Conservation (phyloP, 2,888 invertebrate species). For the Dynastes tityus region DNA sequence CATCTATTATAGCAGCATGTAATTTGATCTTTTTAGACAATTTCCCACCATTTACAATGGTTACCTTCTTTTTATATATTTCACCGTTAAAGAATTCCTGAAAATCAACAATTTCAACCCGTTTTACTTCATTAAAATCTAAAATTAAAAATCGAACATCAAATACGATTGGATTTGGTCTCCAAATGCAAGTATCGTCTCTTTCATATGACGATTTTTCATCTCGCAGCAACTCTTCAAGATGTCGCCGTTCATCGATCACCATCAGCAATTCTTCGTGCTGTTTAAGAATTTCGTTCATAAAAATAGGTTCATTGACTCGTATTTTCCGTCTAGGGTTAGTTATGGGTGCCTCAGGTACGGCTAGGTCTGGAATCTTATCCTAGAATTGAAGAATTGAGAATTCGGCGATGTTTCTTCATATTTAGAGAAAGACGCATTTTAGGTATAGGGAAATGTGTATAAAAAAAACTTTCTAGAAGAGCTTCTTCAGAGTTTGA, state of each 20-base stretch:
- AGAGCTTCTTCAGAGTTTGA: background rate
- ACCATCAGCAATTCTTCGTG: slow-evolving; percentile 44
- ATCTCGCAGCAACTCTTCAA: slow-evolving; percentile 21
- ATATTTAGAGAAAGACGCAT: no score
- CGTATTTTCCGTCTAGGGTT: slow-evolving; percentile 51
- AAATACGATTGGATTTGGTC: slow-evolving; percentile 45
- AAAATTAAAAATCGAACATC: slow-evolving; percentile 26
- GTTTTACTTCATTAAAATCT: background rate
- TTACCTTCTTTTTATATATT: slow-evolving; percentile 51
- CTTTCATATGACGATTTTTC: slow-evolving; percentile 42
- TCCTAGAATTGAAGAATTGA: background rate
- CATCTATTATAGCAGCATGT: slow-evolving; percentile 42
- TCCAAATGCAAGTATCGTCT: slow-evolving; percentile 46
- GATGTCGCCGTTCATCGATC: slow-evolving; percentile 27
- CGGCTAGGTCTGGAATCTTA: slow-evolving; percentile 23
- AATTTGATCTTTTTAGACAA: slow-evolving; percentile 51
- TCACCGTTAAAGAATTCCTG: slow-evolving; percentile 52
- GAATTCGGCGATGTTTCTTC: background rate
- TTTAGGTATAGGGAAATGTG: no score
- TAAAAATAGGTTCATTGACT: slow-evolving; percentile 11
- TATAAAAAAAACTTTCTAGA: no score
- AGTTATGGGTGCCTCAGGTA: slow-evolving; percentile 53
- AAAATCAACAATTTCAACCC: slow-evolving; percentile 31
- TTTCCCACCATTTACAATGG: slow-evolving; percentile 52
- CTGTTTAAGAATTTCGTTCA: slow-evolving; percentile 43